Evolutionary conservation across 2,888 invertebrate species (phyloP), one percentile per base, ranked within the genome.

Genomic region (Patella depressa): DNA sequence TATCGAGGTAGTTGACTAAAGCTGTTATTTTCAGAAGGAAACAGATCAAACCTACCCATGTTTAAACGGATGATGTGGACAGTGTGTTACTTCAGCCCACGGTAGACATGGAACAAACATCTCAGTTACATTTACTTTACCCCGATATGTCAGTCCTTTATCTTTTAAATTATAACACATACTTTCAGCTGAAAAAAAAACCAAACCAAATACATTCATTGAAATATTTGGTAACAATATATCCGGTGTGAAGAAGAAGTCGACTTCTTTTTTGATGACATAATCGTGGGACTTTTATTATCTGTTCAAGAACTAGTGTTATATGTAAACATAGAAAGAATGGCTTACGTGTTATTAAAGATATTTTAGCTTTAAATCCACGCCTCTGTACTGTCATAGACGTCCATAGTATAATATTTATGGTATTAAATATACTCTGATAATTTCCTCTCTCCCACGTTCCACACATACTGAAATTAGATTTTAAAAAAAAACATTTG

Each of bases 31-130:
- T 45, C 45, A 45, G 45, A 45, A 45, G 45, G 45, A 45, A 45
- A 7, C 71, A 72, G 57, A 73, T 2, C 53, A n/a, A 17, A 70
- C 57, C 54, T 79, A 82, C 53, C 72, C 54, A 29, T 72, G 76
- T 70, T 79, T 81, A 24, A 82, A 82, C 15, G 78, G 72, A 73
- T 82, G 70, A 55, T 82, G 78, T 17, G 76, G 71, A 74, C 86
- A 86, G 34, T 84, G 76, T 53, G 80, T 75, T n/a, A 85, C 82
- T 65, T 80, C 24, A 24, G 79, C 75, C 85, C 85, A 86, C 7
- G 78, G 80, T 29, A 86, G 55, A 78, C 85, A 86, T n/a, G 79
- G 78, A 59, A 80, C 77, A 75, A 80, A 82, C 34, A 80, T 76
- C 53, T 79, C 77, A 24, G 81, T 82, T n/a, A 77, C 77, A 57